Base-by-base conservation (phyloP, 2,888 invertebrate species). In the Nezara viridula region DNA sequence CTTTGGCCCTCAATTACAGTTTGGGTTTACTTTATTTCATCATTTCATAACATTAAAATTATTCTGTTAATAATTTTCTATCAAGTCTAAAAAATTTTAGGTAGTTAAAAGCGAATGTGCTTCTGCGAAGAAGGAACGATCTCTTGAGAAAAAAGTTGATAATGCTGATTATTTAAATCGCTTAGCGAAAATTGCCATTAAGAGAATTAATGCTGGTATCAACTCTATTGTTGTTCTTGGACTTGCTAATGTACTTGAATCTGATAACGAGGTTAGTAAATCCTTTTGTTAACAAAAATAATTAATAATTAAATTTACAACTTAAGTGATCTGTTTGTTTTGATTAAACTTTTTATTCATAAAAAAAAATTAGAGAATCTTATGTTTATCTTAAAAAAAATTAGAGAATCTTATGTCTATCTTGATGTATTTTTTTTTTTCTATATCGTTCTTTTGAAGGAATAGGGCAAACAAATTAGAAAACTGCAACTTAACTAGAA, bases 41-140 rank as follows among this genome's bases (percentile, higher is more conserved):
- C 0, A 32, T 66, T 66, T 66, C 16, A 32, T 66, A 5, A 16
- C 32, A 66, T 32, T 66, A 66, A 32, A 66, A 5, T 5, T 66
- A 32, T 32, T 66, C 16, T 66, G 1, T 32, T 32, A 66, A 27
- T 60, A 60, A 60, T 60, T 24, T 55, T 60, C n/a, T 27, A 10
- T 52, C 52, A 24, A 52, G 24, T 5, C 24, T 73, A 16, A 32
- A 32, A 32, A 32, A 73, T 90, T 90, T 19, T 77, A 92, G 91
- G 91, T 92, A 27, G 92, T 92, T 0, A 91, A 92, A 81, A 91
- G 91, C 85, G 91, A 92, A 90, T 92, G 92, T 89, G 90, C 88
- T 50, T 91, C 91, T 49, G 91, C 88, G 91, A 90, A 21, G 89
- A 90, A 87, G 90, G 91, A 24, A 27, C 21, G 73, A 27, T 50